These are phyloP conservation scores for Caranx ignobilis DNA, from an alignment of 2,113 vertebrate species.

Conservation along the genomic window DNA sequence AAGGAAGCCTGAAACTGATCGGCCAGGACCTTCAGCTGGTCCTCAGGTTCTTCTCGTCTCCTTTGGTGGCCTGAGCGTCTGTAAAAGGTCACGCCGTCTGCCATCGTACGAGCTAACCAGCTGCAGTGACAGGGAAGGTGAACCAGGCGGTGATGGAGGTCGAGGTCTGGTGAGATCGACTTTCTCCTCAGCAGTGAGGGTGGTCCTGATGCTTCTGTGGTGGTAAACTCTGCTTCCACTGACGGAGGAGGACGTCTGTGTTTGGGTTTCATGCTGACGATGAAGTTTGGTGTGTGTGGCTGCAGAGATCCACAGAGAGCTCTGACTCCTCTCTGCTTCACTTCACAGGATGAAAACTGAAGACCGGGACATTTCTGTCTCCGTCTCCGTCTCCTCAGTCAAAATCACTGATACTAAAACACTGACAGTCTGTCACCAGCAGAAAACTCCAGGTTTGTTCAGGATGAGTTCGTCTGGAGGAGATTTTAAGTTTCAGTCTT, in stretches of 20 bases:
- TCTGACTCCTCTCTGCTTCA: not conserved
- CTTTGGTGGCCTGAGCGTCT: constrained; percentile 4
- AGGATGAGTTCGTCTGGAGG: too few relatives aligned
- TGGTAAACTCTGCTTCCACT: not conserved
- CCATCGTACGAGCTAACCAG: constrained; percentile 3
- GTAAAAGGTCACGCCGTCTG: constrained; percentile 9
- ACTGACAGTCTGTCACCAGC: not conserved
- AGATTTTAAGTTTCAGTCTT: too few relatives aligned
- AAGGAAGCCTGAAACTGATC: too few relatives aligned
- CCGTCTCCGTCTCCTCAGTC: not conserved
- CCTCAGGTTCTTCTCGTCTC: not conserved
- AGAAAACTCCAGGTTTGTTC: too few relatives aligned
- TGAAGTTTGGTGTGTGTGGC: not conserved
- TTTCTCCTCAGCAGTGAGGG: constrained; percentile 24
- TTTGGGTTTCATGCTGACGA: not conserved
- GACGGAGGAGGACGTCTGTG: not conserved
- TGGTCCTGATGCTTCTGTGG: constrained; percentile 12
- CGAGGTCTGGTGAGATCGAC: constrained; percentile 21
- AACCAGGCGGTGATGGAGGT: not conserved
- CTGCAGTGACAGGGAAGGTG: constrained; percentile 22
- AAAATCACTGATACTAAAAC: not conserved
- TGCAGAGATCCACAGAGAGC: not conserved
- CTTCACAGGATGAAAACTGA: not conserved
- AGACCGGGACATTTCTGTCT: not conserved
- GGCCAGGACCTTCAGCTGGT: too few relatives aligned